phyloP scores from a whole-genome alignment of 35 echinoderm and acorn worm species.

The Apostichopus californicus region DNA sequence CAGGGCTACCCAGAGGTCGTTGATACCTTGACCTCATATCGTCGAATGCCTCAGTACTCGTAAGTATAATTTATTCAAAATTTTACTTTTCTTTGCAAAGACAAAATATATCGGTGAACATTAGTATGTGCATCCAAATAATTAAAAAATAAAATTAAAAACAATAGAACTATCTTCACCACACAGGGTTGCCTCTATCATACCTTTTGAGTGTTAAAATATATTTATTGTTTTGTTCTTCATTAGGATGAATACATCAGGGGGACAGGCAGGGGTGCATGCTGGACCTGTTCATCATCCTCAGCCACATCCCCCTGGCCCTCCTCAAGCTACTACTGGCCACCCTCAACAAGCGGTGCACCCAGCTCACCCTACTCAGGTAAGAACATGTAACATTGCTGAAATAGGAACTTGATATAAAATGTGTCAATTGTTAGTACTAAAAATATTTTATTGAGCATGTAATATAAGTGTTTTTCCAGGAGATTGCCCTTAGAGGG shows the following conservation, averaged over 20 bases:
- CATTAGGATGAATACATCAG: constrained; percentile 49
- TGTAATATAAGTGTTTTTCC: no score
- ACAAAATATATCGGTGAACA: no score
- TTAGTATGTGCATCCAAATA: no score
- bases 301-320: constrained; percentile 46
- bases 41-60: constrained; percentile 28
- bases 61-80: constrained; percentile 39
- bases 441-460: no score
- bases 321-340: constrained; percentile 32
- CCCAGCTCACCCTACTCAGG: constrained; percentile 77
- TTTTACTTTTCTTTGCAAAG: neutral
- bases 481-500: no score
- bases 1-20: constrained; percentile 20
- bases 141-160: no score
- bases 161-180: no score
- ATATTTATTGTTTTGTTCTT: neutral
- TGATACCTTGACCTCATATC: constrained; percentile 23
- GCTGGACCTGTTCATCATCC: constrained; percentile 73
- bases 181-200: no score
- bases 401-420: no score
- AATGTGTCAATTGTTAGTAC: no score
- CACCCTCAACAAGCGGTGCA: constrained; percentile 81
- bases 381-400: constrained; percentile 9
- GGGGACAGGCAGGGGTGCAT: constrained; percentile 71
- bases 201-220: neutral